These are phyloP conservation scores for Pelodytes ibericus DNA, from an alignment of 2,797 vertebrate genomes.

Conservation along the genomic window DNA sequence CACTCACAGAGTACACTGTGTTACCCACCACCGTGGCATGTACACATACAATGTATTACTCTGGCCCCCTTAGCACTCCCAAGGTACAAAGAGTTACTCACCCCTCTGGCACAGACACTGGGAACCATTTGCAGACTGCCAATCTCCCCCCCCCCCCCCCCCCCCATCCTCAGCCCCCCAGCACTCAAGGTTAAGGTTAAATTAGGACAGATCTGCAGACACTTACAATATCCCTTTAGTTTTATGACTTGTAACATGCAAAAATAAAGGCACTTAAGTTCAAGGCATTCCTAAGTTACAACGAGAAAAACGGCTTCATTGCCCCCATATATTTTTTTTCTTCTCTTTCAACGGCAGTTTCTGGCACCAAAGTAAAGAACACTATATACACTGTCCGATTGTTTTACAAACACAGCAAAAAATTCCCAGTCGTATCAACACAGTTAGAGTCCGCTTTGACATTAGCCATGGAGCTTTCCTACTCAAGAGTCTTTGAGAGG, in stretches of 20 bases:
- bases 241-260: constrained; percentile 32
- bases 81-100: not conserved
- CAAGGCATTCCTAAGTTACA: constrained; percentile 28
- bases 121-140: too few species aligned
- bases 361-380: constrained; percentile 49
- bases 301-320: constrained; percentile 18
- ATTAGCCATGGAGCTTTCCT: constrained; percentile 32
- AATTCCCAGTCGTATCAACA: constrained; percentile 38
- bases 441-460: not conserved
- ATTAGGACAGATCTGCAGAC: not conserved
- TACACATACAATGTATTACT: too few species aligned
- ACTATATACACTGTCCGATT: constrained; percentile 36
- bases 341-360: constrained; percentile 38
- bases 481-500: constrained; percentile 43
- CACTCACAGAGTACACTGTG: too few species aligned
- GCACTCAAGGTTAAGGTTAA: too few species aligned
- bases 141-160: too few species aligned
- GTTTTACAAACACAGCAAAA: constrained; percentile 40
- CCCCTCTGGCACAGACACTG: too few species aligned
- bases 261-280: constrained; percentile 34
- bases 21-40: too few species aligned
- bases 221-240: constrained; percentile 22
- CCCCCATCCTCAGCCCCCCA: too few species aligned
- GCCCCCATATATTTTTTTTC: constrained; percentile 22
- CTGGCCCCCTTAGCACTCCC: not conserved